Base-by-base conservation (phyloP, 2,888 invertebrate genomes). In the Gymnoscelis rufifasciata region DNA sequence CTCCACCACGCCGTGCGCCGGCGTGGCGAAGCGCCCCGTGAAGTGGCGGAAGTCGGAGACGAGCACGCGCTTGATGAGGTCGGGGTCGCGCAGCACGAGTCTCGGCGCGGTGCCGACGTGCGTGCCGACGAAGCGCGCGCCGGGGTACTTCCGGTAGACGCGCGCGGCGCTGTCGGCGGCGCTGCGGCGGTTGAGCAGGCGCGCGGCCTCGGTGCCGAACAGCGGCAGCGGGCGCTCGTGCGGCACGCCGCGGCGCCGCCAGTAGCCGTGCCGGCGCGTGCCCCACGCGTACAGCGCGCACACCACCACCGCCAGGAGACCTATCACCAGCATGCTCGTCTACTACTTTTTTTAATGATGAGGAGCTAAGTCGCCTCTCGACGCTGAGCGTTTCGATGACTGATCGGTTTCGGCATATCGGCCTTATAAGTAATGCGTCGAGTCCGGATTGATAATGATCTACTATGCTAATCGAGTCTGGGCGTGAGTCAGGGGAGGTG, bases 71-170 rank as follows among this genome's bases (percentile, higher is more conserved):
- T 75, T 74, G 1, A 72, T 60, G 1, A 79, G 62, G 3, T 71
- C 71, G 0, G 78, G 79, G 41, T 81, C 80, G 11, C 78, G 65
- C 6, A 80, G 59, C 7, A 80, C 52, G 8, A 81, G 60, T 45
- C 70, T 67, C 0, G 76, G 75, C 3, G 45, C 57, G 10, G 48
- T 56, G 5, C 64, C 69, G 5, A 76, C 64, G 52, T 60, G 80
- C 51, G 65, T 71, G 2, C 80, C 80, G 0, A 82, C 76, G 7
- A 75, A 64, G 15, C 64, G 64, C 48, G 78, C 78, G 0, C 59
- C 52, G 0, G 79, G 78, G 44, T 71, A 74, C 42, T 66, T 69
- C 62, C 71, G 64, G 54, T 80, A 81, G n/a, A 60, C 52, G n/a
- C 76, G 76, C 0, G 59, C 66, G 14, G 33, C 1, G 64, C 46